phyloP scores from a whole-genome alignment of 2,797 vertebrate genomes.

The Scarus forsteni region DNA sequence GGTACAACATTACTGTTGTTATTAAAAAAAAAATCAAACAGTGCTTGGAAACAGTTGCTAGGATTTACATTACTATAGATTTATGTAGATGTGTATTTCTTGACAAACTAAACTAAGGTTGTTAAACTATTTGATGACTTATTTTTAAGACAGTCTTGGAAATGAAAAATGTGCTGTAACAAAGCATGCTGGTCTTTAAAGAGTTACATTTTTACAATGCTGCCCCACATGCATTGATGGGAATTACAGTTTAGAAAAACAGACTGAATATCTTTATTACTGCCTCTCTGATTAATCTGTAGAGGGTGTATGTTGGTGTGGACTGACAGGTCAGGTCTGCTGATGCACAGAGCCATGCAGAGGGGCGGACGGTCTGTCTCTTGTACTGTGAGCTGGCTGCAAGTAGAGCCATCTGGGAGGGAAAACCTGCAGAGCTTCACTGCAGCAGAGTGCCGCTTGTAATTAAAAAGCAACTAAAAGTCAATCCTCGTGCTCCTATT shows the following conservation, averaged over 20 bases:
- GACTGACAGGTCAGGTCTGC: conserved; percentile 47
- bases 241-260: conserved; percentile 3
- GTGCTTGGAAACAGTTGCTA: no score
- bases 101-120: no score
- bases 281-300: not conserved
- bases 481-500: conserved; percentile 19
- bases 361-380: conserved; percentile 61
- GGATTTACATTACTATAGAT: no score
- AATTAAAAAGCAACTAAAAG: conserved; percentile 43
- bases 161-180: not conserved
- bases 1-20: no score
- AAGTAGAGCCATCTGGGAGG: conserved; percentile 55
- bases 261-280: not conserved
- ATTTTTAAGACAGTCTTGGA: not conserved
- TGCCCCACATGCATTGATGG: not conserved
- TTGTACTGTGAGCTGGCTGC: conserved; percentile 46
- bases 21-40: no score
- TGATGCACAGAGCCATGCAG: conserved; percentile 29
- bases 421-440: conserved; percentile 43
- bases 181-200: not conserved
- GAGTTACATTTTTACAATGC: not conserved
- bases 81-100: no score
- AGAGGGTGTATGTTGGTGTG: conserved; percentile 19
- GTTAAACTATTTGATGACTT: no score
- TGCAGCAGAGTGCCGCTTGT: conserved; percentile 36